These are phyloP conservation scores for Orientallactaga bullata DNA, from an alignment of 2,113 vertebrate genomes.

Conservation along the genomic window DNA sequence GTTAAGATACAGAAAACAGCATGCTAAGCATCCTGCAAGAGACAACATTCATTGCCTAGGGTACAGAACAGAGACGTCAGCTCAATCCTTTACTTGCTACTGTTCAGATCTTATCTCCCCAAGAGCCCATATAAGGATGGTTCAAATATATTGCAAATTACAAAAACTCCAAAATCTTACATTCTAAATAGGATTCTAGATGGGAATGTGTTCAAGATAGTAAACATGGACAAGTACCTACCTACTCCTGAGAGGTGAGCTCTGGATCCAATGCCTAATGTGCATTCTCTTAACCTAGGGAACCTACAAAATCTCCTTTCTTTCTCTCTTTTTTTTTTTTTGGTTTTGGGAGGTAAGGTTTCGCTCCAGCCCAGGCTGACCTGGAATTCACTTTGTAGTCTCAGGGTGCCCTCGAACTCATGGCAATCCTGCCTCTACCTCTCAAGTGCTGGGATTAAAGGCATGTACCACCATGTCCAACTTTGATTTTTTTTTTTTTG, in stretches of 20 bases:
- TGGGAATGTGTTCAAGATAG: background rate
- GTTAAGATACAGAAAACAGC: background rate
- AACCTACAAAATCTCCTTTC: background rate
- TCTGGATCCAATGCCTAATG: background rate
- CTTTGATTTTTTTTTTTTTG: no score
- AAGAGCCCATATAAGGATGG: background rate
- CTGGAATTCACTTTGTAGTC: no score
- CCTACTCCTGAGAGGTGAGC: background rate
- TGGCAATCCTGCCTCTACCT: no score
- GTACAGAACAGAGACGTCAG: background rate
- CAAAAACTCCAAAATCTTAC: constrained; percentile 14
- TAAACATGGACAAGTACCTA: background rate
- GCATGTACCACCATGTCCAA: no score
- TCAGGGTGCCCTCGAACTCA: no score
- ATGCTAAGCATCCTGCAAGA: background rate
- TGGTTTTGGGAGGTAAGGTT: no score
- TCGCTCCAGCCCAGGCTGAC: no score
- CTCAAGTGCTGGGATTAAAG: no score
- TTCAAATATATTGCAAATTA: constrained; percentile 9
- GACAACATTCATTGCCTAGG: background rate
- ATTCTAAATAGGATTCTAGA: constrained; percentile 43
- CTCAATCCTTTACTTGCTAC: background rate
- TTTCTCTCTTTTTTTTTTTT: no score
- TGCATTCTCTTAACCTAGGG: background rate
- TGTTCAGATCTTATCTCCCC: background rate